phyloP scores from a whole-genome alignment of 2,113 vertebrate genomes.

The Silurus meridionalis region DNA sequence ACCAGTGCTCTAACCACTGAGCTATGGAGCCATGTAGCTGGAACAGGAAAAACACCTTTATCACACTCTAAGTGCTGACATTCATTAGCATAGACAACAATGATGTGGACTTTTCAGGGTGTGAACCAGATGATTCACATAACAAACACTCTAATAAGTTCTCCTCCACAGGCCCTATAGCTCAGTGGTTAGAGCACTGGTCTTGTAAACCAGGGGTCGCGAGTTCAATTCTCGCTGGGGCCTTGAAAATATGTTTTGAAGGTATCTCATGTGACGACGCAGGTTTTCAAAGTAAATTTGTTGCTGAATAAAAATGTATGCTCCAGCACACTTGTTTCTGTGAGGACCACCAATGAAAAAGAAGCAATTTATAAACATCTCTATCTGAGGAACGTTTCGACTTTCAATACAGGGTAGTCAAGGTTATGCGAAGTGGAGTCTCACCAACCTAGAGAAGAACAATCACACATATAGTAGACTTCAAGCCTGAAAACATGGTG shows the following conservation, averaged over 20 bases:
- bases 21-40: neutral
- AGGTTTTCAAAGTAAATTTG: too few relatives aligned
- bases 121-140: neutral
- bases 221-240: neutral
- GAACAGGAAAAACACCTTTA: neutral
- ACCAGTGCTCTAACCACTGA: slow-evolving; percentile 13
- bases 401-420: too few relatives aligned
- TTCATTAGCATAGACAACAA: neutral
- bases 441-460: too few relatives aligned
- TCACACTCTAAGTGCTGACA: neutral
- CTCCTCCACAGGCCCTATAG: neutral
- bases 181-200: neutral
- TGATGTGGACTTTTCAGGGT: neutral
- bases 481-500: too few relatives aligned
- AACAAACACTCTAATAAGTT: neutral
- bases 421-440: too few relatives aligned
- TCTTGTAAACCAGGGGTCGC: neutral
- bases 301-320: too few relatives aligned
- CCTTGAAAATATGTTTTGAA: neutral
- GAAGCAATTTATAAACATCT: too few relatives aligned
- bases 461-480: too few relatives aligned
- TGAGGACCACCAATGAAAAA: too few relatives aligned
- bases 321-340: neutral
- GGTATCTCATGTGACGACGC: too few relatives aligned
- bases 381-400: too few relatives aligned